Percentiles rank a stretch among this genome's conserved stretches.
phyloP scores from a whole-genome alignment of 2,113 vertebrate genomes.

The Leuciscus idus region DNA sequence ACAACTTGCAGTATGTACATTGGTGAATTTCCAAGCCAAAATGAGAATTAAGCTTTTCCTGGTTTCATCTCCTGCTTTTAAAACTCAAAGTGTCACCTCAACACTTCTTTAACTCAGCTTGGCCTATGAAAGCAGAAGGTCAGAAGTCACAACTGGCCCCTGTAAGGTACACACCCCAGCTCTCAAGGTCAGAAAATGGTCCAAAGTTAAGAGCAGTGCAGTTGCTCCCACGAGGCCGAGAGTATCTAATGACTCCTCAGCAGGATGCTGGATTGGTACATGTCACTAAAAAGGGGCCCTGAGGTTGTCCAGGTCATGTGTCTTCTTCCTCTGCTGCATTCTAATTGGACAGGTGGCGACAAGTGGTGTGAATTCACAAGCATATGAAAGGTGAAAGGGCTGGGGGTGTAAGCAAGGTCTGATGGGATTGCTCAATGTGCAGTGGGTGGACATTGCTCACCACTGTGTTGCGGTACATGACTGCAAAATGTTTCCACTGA shows the following conservation, averaged over 20 bases:
- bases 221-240: constrained; percentile 17
- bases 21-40: constrained; percentile 25
- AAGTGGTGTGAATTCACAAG: constrained; percentile 11
- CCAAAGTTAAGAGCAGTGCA: constrained; percentile 22
- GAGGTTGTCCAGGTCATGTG: constrained; percentile 20
- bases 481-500: constrained; percentile 15
- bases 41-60: constrained; percentile 19
- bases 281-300: constrained; percentile 24
- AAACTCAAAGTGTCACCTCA: neutral
- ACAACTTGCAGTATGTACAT: neutral
- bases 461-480: neutral
- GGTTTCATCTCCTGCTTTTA: constrained; percentile 39
- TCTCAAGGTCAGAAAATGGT: constrained; percentile 22
- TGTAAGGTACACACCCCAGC: constrained; percentile 36
- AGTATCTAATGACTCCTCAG: constrained; percentile 36
- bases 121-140: constrained; percentile 48
- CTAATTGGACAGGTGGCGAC: constrained; percentile 35
- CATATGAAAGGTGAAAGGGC: neutral
- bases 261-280: constrained; percentile 24
- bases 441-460: neutral
- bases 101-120: constrained; percentile 7
- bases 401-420: neutral
- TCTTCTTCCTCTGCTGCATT: constrained; percentile 9
- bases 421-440: constrained; percentile 8
- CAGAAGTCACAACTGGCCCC: constrained; percentile 41